Evolutionary conservation across 1,140 invertebrate genomes (phyloP).

Genomic region (Temnothorax longispinosus): DNA sequence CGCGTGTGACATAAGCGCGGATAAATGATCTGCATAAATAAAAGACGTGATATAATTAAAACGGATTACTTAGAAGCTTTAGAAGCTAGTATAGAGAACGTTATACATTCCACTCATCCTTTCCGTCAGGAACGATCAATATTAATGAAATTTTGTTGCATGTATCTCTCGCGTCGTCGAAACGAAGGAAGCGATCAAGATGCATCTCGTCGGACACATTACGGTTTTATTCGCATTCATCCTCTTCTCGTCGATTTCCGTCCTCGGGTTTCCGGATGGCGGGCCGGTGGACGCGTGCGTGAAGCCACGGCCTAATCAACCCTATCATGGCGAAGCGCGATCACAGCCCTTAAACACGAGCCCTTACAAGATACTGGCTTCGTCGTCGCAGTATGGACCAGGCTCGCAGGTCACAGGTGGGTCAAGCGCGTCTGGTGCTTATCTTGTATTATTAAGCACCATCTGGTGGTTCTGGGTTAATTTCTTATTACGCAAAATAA

Average conservation of each 20-base stretch:
- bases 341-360: constrained; percentile 88
- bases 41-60: no score
- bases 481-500: background rate
- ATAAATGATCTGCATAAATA: background rate
- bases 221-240: constrained; percentile 24
- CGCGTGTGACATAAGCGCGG: background rate
- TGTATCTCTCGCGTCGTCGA: background rate
- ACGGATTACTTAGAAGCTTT: no score
- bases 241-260: constrained; percentile 59
- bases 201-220: constrained; percentile 23
- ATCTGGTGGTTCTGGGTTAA: background rate
- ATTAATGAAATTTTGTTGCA: constrained; percentile 10
- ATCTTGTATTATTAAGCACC: background rate
- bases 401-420: constrained; percentile 88
- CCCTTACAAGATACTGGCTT: constrained; percentile 89
- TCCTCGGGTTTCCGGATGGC: constrained; percentile 89
- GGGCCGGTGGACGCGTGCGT: constrained; percentile 92
- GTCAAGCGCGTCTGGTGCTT: background rate
- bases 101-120: background rate
- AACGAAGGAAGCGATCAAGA: constrained; percentile 33
- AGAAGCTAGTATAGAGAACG: no score
- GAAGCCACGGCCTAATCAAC: constrained; percentile 90
- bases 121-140: background rate
- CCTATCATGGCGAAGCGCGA: constrained; percentile 90
- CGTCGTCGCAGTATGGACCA: constrained; percentile 87